phyloP scores from a whole-genome alignment of 2,113 vertebrate genomes.

The Smithornis capensis region DNA sequence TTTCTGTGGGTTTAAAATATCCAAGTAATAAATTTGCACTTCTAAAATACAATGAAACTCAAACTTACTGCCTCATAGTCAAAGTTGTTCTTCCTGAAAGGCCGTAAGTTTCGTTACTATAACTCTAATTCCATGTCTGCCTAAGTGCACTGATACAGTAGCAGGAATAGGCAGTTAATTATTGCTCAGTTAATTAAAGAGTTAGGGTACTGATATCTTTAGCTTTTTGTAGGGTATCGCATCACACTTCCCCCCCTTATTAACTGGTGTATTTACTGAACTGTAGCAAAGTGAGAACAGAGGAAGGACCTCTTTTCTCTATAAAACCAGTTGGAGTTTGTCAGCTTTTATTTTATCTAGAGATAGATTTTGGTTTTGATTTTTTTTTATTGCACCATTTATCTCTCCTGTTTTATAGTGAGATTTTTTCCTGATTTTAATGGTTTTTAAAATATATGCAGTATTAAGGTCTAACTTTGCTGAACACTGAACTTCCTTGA shows the following conservation, averaged over 20 bases:
- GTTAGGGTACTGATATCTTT: neutral
- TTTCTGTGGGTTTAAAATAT: neutral
- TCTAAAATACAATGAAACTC: neutral
- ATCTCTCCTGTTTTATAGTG: neutral
- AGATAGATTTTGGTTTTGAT: too few relatives aligned
- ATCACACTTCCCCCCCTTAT: neutral
- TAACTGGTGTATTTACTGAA: neutral
- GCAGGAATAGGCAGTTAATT: neutral
- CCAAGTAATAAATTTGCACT: neutral
- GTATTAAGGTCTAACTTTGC: neutral
- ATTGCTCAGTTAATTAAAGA: neutral
- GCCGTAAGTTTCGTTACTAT: neutral
- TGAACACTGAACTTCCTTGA: neutral
- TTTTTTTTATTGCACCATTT: too few relatives aligned
- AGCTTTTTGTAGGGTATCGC: neutral
- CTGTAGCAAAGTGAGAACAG: neutral
- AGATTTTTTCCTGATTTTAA: neutral
- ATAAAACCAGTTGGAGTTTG: neutral
- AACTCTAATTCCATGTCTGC: neutral
- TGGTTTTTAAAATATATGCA: neutral
- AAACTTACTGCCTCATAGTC: neutral
- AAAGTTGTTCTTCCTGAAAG: neutral
- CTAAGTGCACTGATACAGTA: neutral
- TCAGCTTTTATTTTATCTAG: neutral
- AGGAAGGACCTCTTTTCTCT: neutral